Evolutionary conservation across 2,888 invertebrate species (phyloP).

Genomic region (Orthosia gracilis): DNA sequence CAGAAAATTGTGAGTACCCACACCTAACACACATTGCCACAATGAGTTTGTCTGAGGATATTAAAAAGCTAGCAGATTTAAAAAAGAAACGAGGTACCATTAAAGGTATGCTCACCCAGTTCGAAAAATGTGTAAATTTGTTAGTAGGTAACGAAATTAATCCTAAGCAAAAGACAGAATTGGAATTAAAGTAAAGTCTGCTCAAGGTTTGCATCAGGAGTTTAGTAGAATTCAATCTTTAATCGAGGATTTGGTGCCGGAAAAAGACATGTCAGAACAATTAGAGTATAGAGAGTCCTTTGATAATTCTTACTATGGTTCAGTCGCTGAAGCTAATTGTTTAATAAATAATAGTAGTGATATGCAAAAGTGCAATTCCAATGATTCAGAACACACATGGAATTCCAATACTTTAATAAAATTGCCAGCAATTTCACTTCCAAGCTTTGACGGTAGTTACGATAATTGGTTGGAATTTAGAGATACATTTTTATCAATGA

Average conservation of each 20-base stretch:
- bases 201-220: background rate
- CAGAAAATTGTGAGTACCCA: conserved; percentile 4
- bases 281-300: conserved; percentile 1
- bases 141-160: conserved; percentile 1
- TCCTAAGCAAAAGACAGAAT: background rate
- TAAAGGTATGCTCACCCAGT: too few relatives aligned
- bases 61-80: too few relatives aligned
- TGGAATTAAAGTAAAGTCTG: background rate
- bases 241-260: conserved; percentile 2
- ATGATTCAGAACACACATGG: background rate
- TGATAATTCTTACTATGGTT: conserved; percentile 3
- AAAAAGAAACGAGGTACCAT: too few relatives aligned
- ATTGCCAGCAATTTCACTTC: conserved; percentile 10
- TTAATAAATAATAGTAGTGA: background rate
- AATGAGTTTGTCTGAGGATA: background rate
- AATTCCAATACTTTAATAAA: conserved; percentile 3
- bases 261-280: conserved; percentile 9
- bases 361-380: background rate
- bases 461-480: conserved; percentile 7
- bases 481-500: background rate
- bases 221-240: background rate
- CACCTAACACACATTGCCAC: background rate
- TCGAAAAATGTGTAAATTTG: background rate
- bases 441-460: conserved; percentile 2
- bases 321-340: background rate